A percentile compares a stretch with the other conserved stretches of the same genome.
phyloP scores from a whole-genome alignment of 1,140 invertebrate species.

The Temnothorax curvispinosus region DNA sequence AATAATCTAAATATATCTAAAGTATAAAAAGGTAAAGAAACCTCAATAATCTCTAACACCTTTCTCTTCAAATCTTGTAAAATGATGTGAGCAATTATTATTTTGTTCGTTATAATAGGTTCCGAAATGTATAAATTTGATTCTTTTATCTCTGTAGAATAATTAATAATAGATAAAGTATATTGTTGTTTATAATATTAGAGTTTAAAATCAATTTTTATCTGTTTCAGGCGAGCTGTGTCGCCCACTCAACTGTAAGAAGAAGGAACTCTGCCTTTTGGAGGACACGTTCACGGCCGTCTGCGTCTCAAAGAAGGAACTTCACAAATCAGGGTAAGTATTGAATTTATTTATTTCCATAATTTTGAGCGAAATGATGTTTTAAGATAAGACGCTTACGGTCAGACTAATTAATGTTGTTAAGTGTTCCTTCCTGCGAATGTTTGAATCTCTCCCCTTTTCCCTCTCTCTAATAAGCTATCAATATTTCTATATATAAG shows the following conservation, averaged over 20 bases:
- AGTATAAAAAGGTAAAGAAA: no score
- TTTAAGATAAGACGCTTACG: background rate
- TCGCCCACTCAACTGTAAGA: conserved; percentile 94
- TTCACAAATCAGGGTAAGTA: conserved; percentile 92
- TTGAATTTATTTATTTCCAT: conserved; percentile 13
- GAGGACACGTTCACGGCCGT: conserved; percentile 95
- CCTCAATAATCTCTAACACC: no score
- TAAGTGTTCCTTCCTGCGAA: background rate
- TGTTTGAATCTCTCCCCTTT: background rate
- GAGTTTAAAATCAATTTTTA: background rate
- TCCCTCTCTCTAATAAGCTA: background rate
- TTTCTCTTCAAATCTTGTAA: no score
- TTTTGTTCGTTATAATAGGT: background rate
- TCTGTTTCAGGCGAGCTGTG: conserved; percentile 92
- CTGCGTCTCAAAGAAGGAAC: conserved; percentile 94
- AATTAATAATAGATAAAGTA: background rate
- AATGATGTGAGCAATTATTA: no score
- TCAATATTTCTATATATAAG: background rate
- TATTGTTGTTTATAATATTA: background rate
- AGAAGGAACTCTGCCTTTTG: conserved; percentile 94
- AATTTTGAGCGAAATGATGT: background rate
- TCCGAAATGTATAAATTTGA: background rate
- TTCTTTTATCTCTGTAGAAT: background rate
- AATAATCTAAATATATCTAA: no score
- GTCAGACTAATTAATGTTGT: background rate